phyloP scores from a whole-genome alignment of 2,888 invertebrate species.

The Anticlea derivata region DNA sequence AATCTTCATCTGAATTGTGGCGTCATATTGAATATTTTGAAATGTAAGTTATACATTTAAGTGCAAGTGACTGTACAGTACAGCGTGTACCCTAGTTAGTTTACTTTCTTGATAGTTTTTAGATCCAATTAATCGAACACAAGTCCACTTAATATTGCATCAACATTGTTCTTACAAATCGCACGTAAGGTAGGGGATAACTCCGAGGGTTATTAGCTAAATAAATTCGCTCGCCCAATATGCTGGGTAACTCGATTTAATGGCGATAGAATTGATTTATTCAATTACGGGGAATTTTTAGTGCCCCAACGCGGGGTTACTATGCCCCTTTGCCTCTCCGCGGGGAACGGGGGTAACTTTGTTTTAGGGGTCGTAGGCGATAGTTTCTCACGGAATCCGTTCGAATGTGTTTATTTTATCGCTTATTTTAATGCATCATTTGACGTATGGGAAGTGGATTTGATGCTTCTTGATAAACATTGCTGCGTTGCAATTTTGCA shows the following conservation, averaged over 20 bases:
- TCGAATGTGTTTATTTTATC: constrained; percentile 61
- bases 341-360: constrained; percentile 64
- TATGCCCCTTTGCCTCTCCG: constrained; percentile 2
- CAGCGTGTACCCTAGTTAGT: no score
- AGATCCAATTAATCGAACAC: no score
- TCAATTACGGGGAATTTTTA: constrained; percentile 84
- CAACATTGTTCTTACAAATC: constrained; percentile 12
- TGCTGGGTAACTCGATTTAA: constrained; percentile 84
- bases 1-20: no score
- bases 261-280: constrained; percentile 84
- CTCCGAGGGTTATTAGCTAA: constrained; percentile 79
- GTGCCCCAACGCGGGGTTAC: constrained; percentile 61
- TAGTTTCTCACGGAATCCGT: constrained; percentile 73
- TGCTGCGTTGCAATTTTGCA: no score
- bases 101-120: no score
- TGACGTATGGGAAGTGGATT: constrained; percentile 11
- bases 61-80: no score
- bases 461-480: constrained; percentile 6
- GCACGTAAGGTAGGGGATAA: constrained; percentile 56
- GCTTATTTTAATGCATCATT: constrained; percentile 35
- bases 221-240: constrained; percentile 83
- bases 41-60: no score
- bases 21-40: no score
- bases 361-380: constrained; percentile 74
- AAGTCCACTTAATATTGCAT: constrained; percentile 8